Percentiles rank a stretch among this genome's conserved stretches.
phyloP scores from a whole-genome alignment of 2,797 vertebrate genomes.

The Naso thynnoides region DNA sequence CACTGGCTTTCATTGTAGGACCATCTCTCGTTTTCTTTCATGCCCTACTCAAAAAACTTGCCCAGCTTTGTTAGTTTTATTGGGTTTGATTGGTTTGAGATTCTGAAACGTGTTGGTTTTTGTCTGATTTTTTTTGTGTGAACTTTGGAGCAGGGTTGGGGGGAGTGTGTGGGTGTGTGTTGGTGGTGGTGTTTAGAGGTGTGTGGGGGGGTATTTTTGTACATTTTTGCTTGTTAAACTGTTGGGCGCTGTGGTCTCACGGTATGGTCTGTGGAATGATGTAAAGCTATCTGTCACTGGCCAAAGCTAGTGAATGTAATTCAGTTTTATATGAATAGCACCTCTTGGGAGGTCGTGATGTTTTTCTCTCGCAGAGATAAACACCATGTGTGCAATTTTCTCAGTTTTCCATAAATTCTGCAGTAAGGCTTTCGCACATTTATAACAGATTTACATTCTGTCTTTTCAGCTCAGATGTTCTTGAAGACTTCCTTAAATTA shows the following conservation, averaged over 20 bases:
- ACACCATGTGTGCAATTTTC: slow-evolving; percentile 74
- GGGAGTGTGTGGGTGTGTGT: slow-evolving; percentile 41
- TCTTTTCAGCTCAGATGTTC: slow-evolving; percentile 14
- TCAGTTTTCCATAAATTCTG: slow-evolving; percentile 67
- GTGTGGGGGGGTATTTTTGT: slow-evolving; percentile 57
- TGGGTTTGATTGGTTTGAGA: slow-evolving; percentile 83
- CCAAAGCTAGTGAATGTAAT: slow-evolving; percentile 74
- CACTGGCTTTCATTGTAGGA: slow-evolving; percentile 82
- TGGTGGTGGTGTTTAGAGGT: slow-evolving; percentile 28
- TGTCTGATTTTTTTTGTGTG: slow-evolving; percentile 77
- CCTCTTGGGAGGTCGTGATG: slow-evolving; percentile 80
- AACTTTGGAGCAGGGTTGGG: slow-evolving; percentile 52
- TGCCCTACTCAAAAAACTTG: slow-evolving; percentile 79
- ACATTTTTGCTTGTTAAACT: slow-evolving; percentile 80
- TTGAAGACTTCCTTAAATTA: neutral
- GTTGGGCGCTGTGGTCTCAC: slow-evolving; percentile 78
- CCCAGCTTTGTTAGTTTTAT: slow-evolving; percentile 84
- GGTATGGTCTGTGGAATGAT: slow-evolving; percentile 74
- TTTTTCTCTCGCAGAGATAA: slow-evolving; percentile 74
- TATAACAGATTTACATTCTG: slow-evolving; percentile 17
- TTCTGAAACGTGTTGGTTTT: slow-evolving; percentile 82
- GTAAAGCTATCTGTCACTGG: slow-evolving; percentile 81
- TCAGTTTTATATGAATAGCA: slow-evolving; percentile 77
- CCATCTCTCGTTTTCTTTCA: slow-evolving; percentile 83
- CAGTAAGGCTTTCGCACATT: slow-evolving; percentile 46